These are phyloP conservation scores for Drosophila parabipectinata DNA, from an alignment of 1,140 invertebrate species.

Conservation along the genomic window DNA sequence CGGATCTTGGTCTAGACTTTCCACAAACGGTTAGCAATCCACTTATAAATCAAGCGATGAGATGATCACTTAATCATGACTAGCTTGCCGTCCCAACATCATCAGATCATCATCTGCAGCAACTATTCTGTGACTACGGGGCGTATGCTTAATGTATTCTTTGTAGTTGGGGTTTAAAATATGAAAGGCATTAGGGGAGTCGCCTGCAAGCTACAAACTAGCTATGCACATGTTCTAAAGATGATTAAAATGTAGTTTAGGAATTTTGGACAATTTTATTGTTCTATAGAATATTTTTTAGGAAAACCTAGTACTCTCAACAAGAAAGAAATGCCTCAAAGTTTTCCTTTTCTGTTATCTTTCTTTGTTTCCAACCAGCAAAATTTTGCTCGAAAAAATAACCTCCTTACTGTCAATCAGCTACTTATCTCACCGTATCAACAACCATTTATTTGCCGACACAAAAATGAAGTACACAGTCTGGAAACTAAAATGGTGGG, in stretches of 20 bases:
- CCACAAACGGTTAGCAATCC: constrained; percentile 4
- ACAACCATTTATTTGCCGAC: constrained; percentile 20
- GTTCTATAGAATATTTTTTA: no score
- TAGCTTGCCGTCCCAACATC: not conserved
- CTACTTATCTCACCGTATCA: constrained; percentile 47
- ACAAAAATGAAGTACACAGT: constrained; percentile 25
- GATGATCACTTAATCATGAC: constrained; percentile 30
- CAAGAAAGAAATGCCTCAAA: not conserved
- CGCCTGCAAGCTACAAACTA: not conserved
- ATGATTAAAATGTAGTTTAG: no score
- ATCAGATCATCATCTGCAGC: constrained; percentile 17
- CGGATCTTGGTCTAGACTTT: constrained; percentile 19
- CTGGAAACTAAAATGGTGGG: constrained; percentile 1
- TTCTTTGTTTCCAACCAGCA: constrained; percentile 19
- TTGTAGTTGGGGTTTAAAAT: not conserved
- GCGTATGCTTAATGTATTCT: not conserved
- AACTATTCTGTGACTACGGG: not conserved
- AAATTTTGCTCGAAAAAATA: constrained; percentile 6
- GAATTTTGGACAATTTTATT: no score
- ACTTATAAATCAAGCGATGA: constrained; percentile 25
- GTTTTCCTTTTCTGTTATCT: constrained; percentile 20
- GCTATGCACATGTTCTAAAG: no score
- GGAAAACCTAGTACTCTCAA: no score
- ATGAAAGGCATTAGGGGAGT: not conserved
- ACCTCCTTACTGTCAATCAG: constrained; percentile 34